Base-by-base conservation (phyloP, 2,888 invertebrate genomes). In the Sesia apiformis region DNA sequence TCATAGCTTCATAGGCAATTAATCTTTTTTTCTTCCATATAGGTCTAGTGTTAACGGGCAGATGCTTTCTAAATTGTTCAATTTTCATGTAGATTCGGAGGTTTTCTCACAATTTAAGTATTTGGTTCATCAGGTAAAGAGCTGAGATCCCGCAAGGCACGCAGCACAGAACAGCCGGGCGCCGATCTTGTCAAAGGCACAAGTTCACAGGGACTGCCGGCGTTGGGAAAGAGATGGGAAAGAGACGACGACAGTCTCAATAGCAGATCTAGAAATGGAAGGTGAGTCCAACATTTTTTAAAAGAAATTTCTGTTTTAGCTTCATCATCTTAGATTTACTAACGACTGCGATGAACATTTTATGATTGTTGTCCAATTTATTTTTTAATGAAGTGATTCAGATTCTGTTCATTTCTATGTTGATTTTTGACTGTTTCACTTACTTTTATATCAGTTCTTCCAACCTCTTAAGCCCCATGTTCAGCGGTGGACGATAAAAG, bases 161-260 rank as follows among this genome's bases (percentile, higher is more conserved):
- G 84, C 7, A 89, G 90, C 63, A 87, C 86, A 0, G 89, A 87
- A 51, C 81, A 86, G 57, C 82, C 85, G 0, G 77, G 77, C 5
- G 55, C 58, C 0, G 72, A 70, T 3, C 59, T 81, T 57, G 63
- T 63, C 49, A 84, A 84, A 56, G 84, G 78, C 4, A 61, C 65
- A 61, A 85, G 84, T 59, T 71, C 77, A 3, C 61, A 74, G 0
- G 82, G 78, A 0, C 75, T 89, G 1, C 89, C 88, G 3, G 71
- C 79, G 3, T 66, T 89, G 3, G 74, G 66, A 43, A 81, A 78
- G 55, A 63, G 55, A 49, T 84, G 82, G 82, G 74, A 67, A 3
- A 66, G 76, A 8, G 79, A 81, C 49, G 81, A 84, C 23, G 81
- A 83, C 50, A 87, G 86, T 62, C 39, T 84, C 5, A 71, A 67